Conservation (phyloP, 2,888 invertebrate species). For the Colostygia pectinataria region DNA sequence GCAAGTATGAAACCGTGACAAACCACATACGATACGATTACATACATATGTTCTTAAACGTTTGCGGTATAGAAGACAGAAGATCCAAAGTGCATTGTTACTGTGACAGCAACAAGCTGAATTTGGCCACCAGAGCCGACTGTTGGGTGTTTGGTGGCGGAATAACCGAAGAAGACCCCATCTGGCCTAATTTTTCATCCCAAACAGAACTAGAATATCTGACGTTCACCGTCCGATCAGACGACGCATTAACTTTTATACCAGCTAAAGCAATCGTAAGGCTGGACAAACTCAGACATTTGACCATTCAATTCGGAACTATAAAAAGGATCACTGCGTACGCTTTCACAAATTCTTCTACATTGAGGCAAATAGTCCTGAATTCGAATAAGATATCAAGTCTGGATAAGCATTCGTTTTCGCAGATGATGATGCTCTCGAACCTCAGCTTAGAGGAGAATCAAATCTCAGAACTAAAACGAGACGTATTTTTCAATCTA, state of each 20-base stretch:
- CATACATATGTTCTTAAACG: constrained; percentile 67
- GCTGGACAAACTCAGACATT: constrained; percentile 85
- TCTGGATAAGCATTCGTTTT: constrained; percentile 87
- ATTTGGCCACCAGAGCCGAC: constrained; percentile 86
- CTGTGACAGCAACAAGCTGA: constrained; percentile 71
- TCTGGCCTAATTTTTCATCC: constrained; percentile 89
- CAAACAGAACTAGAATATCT: constrained; percentile 87
- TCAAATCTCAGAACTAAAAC: constrained; percentile 87
- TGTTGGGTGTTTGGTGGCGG: constrained; percentile 87
- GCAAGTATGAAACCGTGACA: constrained; percentile 66
- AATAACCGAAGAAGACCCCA: constrained; percentile 85
- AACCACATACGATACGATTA: constrained; percentile 65
- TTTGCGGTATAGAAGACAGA: constrained; percentile 73
- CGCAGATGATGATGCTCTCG: constrained; percentile 87
- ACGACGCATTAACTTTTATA: constrained; percentile 86
- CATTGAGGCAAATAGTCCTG: constrained; percentile 86
- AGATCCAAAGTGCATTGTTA: constrained; percentile 77
- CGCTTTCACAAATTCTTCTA: constrained; percentile 89
- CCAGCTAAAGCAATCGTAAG: constrained; percentile 87
- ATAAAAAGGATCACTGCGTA: constrained; percentile 87
- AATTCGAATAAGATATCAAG: constrained; percentile 87
- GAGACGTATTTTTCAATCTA: constrained; percentile 88
- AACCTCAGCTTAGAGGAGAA: constrained; percentile 89
- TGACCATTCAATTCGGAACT: constrained; percentile 88
- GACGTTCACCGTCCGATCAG: constrained; percentile 87